Percentiles rank a stretch among this genome's conserved stretches.
These are phyloP conservation scores for Heliconius ismenius DNA, from an alignment of 2,888 invertebrate species.

Conservation along the genomic window DNA sequence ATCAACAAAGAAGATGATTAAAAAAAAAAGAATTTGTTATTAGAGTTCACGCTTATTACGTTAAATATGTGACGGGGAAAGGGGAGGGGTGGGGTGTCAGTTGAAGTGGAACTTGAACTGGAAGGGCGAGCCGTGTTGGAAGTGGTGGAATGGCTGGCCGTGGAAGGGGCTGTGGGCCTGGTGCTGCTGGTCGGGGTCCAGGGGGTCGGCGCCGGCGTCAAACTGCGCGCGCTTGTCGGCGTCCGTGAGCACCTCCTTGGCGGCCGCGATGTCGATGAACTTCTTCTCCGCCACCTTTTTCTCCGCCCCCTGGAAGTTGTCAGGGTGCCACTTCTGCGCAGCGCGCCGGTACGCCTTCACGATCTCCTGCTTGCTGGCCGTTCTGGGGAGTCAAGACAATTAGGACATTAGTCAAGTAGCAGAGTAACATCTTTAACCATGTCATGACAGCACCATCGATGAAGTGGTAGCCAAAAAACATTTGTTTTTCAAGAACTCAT, in stretches of 20 bases:
- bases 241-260: constrained; percentile 95
- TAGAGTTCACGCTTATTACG: too few relatives aligned
- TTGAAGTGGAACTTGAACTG: constrained; percentile 99
- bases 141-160: constrained; percentile 87
- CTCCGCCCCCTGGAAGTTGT: constrained; percentile 93
- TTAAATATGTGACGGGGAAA: too few relatives aligned
- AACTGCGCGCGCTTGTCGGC: constrained; percentile 96
- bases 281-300: constrained; percentile 97
- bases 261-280: constrained; percentile 99
- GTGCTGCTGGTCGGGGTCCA: constrained; percentile 93
- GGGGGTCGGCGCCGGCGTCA: constrained; percentile 97
- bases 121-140: constrained; percentile 93
- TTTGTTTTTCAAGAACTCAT: too few relatives aligned
- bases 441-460: too few relatives aligned
- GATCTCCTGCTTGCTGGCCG: constrained; percentile 95
- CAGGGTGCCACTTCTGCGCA: constrained; percentile 99
- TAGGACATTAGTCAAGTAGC: too few relatives aligned
- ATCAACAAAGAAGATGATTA: too few relatives aligned
- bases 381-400: constrained; percentile 56
- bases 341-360: constrained; percentile 97
- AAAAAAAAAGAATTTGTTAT: too few relatives aligned
- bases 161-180: constrained; percentile 70
- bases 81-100: constrained; percentile 65
- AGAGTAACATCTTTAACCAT: too few relatives aligned
- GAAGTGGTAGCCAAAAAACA: too few relatives aligned